Conservation (phyloP, 2,797 vertebrate genomes). For the Apogon hyalosoma region DNA sequence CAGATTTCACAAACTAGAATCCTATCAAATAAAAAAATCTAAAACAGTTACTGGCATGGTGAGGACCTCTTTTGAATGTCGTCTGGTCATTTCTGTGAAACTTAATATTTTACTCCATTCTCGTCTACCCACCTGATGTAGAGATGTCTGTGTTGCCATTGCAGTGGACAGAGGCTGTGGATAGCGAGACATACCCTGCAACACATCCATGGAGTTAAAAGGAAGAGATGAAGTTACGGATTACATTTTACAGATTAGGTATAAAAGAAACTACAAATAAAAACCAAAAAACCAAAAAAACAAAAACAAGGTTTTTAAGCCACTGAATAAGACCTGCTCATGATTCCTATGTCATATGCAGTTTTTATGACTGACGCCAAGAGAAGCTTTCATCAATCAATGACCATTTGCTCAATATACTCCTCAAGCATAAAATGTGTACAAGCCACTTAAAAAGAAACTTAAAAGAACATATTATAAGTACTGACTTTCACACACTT, state of each 20-base stretch:
- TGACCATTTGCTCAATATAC: background rate
- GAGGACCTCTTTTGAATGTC: too few species aligned
- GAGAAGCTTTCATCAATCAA: too few species aligned
- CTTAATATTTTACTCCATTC: background rate
- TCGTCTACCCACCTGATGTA: slow-evolving; percentile 77
- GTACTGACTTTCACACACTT: background rate
- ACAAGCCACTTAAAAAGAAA: background rate
- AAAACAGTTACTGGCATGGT: too few species aligned
- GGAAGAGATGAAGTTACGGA: slow-evolving; percentile 74
- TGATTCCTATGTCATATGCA: too few species aligned
- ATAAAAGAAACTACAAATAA: slow-evolving; percentile 5
- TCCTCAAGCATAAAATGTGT: background rate
- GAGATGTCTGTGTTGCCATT: slow-evolving; percentile 65
- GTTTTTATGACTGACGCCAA: too few species aligned
- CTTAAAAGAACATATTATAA: background rate
- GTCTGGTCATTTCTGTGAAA: too few species aligned
- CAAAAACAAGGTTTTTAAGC: background rate
- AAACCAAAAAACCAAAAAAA: background rate
- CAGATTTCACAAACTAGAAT: background rate
- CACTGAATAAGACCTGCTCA: too few species aligned
- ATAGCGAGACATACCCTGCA: slow-evolving; percentile 77
- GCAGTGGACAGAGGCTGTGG: slow-evolving; percentile 67
- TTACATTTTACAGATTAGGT: slow-evolving; percentile 81
- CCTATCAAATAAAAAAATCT: too few species aligned
- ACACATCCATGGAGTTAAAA: slow-evolving; percentile 76